These are phyloP conservation scores for Pseudomyrmex cubaensis DNA, from an alignment of 1,140 invertebrate genomes.

Conservation along the genomic window DNA sequence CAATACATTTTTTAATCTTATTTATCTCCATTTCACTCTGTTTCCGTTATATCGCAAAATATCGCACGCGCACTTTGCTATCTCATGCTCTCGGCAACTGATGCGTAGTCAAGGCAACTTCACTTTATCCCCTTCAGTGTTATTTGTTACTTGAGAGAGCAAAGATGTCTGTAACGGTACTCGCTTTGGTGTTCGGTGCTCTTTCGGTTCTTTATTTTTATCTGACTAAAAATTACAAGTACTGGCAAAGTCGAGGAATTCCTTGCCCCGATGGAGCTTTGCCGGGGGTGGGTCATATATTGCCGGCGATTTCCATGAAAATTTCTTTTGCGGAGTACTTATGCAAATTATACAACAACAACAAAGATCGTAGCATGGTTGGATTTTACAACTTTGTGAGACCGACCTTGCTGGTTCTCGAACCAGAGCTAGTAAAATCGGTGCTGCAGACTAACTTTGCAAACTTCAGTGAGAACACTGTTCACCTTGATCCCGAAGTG, in stretches of 20 bases:
- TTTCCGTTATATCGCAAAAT: no score
- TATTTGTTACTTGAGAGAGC: no score
- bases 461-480: constrained; percentile 65
- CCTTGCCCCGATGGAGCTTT: constrained; percentile 73
- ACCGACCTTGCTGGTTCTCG: constrained; percentile 74
- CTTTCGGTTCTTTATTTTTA: not conserved
- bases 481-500: constrained; percentile 21
- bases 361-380: constrained; percentile 63
- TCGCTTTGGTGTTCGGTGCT: not conserved
- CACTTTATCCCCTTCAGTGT: no score
- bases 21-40: no score
- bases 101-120: no score
- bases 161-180: no score
- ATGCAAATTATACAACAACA: constrained; percentile 64
- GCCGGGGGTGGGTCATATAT: constrained; percentile 74
- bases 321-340: constrained; percentile 52
- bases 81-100: no score
- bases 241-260: constrained; percentile 83
- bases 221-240: constrained; percentile 50
- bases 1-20: no score
- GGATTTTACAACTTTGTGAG: constrained; percentile 72
- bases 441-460: constrained; percentile 77
- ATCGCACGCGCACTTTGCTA: no score
- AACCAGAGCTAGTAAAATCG: constrained; percentile 76
- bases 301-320: constrained; percentile 44